A percentile compares a stretch with the other conserved stretches of the same genome.
phyloP scores from a whole-genome alignment of 2,797 vertebrate genomes.

The Catostomus latipinnis region DNA sequence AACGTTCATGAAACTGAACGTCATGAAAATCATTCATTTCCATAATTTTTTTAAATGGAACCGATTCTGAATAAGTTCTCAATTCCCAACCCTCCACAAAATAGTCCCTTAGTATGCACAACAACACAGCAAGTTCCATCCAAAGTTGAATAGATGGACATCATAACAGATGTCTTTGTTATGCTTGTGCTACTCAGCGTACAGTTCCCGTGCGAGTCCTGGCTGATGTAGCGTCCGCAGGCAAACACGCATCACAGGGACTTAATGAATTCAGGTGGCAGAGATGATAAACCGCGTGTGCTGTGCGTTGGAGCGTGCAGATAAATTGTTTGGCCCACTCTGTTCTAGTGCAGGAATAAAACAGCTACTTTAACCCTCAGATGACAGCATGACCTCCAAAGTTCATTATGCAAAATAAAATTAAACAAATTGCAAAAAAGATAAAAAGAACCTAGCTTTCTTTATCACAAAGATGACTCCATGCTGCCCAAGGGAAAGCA shows the following conservation, averaged over 20 bases:
- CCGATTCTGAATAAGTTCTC: too few relatives aligned
- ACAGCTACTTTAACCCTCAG: constrained; percentile 66
- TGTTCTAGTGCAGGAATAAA: constrained; percentile 58
- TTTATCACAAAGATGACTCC: constrained; percentile 66
- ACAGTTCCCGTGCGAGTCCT: constrained; percentile 52
- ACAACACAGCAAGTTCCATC: constrained; percentile 55
- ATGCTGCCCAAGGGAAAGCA: constrained; percentile 46
- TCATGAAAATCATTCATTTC: too few relatives aligned
- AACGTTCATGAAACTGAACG: too few relatives aligned
- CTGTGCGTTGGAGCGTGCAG: constrained; percentile 44
- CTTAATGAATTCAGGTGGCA: constrained; percentile 67
- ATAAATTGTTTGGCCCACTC: constrained; percentile 65
- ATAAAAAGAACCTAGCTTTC: constrained; percentile 61
- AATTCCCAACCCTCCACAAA: too few relatives aligned
- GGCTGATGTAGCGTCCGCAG: constrained; percentile 60
- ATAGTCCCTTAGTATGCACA: not conserved
- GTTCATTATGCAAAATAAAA: constrained; percentile 70
- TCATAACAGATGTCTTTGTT: constrained; percentile 62
- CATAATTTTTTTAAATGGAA: not conserved
- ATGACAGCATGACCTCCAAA: constrained; percentile 74
- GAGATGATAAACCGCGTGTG: constrained; percentile 60
- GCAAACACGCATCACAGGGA: constrained; percentile 57
- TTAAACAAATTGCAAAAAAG: not conserved
- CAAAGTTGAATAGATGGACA: constrained; percentile 56
- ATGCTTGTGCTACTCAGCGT: constrained; percentile 49